Base-by-base conservation (phyloP, 2,797 vertebrate genomes). In the Triplophysa yarkandensis region DNA sequence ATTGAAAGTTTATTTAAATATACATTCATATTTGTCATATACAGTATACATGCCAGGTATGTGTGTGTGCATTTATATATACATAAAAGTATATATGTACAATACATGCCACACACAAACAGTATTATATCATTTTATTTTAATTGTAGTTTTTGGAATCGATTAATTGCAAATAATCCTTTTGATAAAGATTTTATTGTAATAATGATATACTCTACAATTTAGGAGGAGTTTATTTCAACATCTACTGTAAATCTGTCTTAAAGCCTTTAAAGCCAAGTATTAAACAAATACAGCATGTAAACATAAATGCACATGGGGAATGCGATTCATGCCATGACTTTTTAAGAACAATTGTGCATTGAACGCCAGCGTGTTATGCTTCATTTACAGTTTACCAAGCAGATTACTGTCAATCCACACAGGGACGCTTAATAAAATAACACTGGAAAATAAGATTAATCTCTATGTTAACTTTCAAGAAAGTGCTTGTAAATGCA, bases 371-470 rank as follows among this genome's bases (percentile, higher is more conserved):
- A 73, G 30, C 8, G 1, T 2, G 27, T 14, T 41, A 27, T n/a
- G 52, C 63, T 65, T 73, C 14, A 21, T 65, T 32, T 32, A 58
- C 19, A 32, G 55, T 28, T 55, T 55, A 28, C 55, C 55, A 32
- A 58, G 28, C 55, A n/a, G 55, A 58, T 58, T 58, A 32, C 55
- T 58, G 1, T 74, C 61, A 74, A 66, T 66, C 50, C 46, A 57
- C 48, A 27, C 4, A 65, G 13, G 7, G 13, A 57, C 27, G 27
- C 9, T 4, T 44, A 43, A 32, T 43, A 55, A 73, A 55, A 50
- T 7, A 65, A 58, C 55, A 58, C 55, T 58, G 3, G 54, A 8
- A 62, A 63, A 27, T 28, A 34, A 1, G 19, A 66, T 55, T 46
- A 66, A 74, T 57, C 25, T 36, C 9, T 57, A n/a, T 25, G 27